A percentile compares a stretch with the other conserved stretches of the same genome.
These are phyloP conservation scores for Brachymystax lenok DNA, from an alignment of 2,797 vertebrate genomes.

Conservation along the genomic window DNA sequence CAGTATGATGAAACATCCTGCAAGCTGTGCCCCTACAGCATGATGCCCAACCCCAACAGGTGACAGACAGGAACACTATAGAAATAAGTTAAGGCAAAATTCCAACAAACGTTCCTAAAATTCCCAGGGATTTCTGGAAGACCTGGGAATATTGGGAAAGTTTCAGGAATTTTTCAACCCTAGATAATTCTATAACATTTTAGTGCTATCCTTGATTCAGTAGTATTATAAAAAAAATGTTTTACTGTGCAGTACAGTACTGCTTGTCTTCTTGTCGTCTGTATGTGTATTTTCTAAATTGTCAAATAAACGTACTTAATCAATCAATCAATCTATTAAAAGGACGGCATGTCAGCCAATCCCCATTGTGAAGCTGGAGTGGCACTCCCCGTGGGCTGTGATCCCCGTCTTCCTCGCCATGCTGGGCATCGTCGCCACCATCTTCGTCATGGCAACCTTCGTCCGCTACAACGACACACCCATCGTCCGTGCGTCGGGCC, in stretches of 20 bases:
- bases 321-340: background rate
- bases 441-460: slow-evolving; percentile 92
- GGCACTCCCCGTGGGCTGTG: slow-evolving; percentile 94
- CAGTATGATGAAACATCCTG: slow-evolving; percentile 89
- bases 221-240: too few relatives aligned
- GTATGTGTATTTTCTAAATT: background rate
- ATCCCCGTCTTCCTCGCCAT: slow-evolving; percentile 93
- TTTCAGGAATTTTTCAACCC: background rate
- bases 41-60: slow-evolving; percentile 84
- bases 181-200: background rate
- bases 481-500: slow-evolving; percentile 90
- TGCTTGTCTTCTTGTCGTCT: too few relatives aligned
- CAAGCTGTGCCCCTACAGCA: slow-evolving; percentile 87
- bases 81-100: background rate
- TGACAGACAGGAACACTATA: background rate
- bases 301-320: background rate
- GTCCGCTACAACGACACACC: slow-evolving; percentile 93
- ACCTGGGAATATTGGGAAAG: too few relatives aligned
- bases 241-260: too few relatives aligned
- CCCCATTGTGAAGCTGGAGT: slow-evolving; percentile 91
- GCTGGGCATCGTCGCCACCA: slow-evolving; percentile 92
- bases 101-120: background rate
- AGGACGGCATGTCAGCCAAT: slow-evolving; percentile 88
- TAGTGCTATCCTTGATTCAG: too few relatives aligned
- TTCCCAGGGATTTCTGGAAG: background rate